These are phyloP conservation scores for Dendrolimus kikuchii DNA, from an alignment of 1,140 invertebrate genomes.

Conservation along the genomic window DNA sequence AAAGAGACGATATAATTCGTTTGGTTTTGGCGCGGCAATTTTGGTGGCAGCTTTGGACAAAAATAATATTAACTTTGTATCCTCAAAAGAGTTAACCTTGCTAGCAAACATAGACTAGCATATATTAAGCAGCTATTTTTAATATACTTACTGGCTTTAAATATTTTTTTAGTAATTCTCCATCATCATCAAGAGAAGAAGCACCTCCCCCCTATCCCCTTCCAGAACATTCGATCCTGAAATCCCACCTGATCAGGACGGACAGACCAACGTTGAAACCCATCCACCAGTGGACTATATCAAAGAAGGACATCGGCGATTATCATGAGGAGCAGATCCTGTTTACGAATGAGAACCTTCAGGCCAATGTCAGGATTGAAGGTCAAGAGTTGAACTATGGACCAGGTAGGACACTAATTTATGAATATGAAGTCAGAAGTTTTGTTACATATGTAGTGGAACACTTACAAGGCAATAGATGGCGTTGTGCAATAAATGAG, in stretches of 20 bases:
- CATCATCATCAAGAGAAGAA: slow-evolving; percentile 43
- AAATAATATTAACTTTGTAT: no score
- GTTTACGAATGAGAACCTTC: slow-evolving; percentile 66
- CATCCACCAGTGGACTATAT: slow-evolving; percentile 66
- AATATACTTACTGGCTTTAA: slow-evolving; percentile 1
- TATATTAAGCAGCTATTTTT: no score
- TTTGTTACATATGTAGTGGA: no score
- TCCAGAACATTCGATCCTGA: slow-evolving; percentile 63
- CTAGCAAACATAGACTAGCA: no score
- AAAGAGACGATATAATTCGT: no score
- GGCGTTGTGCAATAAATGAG: no score
- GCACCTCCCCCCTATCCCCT: slow-evolving; percentile 47
- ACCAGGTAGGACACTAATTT: slow-evolving; percentile 30
- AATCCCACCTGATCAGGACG: slow-evolving; percentile 55
- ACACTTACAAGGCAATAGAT: no score
- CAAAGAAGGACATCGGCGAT: slow-evolving; percentile 63
- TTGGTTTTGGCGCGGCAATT: no score
- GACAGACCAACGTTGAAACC: slow-evolving; percentile 42
- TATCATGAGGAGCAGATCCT: slow-evolving; percentile 64
- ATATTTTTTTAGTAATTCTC: slow-evolving; percentile 37
- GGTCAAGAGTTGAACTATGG: slow-evolving; percentile 52
- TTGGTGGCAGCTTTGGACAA: no score
- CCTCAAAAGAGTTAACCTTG: no score
- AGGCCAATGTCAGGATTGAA: slow-evolving; percentile 37
- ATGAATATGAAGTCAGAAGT: neutral